Evolutionary conservation across 2,888 invertebrate genomes (phyloP).

Genomic region (Electrophaes corylata): DNA sequence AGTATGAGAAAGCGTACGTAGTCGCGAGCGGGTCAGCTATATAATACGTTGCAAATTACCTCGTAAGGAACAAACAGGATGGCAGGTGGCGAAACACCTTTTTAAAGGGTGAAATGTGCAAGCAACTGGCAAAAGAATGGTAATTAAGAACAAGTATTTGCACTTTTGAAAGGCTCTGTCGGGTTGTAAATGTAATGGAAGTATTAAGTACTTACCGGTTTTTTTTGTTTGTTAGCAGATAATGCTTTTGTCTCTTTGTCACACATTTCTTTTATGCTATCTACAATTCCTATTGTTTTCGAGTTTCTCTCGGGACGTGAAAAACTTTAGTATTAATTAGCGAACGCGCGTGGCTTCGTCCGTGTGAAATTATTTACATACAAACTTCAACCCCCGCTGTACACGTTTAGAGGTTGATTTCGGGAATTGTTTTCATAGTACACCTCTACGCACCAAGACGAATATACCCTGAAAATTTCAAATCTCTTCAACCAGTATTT

Average conservation of each 20-base stretch:
- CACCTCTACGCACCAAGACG: too few species aligned
- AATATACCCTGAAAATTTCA: too few species aligned
- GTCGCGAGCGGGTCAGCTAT: too few species aligned
- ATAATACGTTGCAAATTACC: constrained; percentile 35
- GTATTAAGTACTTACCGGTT: constrained; percentile 12
- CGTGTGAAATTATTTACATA: too few species aligned
- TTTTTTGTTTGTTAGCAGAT: constrained; percentile 5
- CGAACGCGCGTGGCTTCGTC: too few species aligned
- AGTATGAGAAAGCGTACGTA: too few species aligned
- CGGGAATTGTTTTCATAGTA: too few species aligned
- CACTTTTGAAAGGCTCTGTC: constrained; percentile 18
- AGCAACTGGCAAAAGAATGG: constrained; percentile 31
- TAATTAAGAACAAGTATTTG: constrained; percentile 18
- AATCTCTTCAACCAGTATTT: too few species aligned
- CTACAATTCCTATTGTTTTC: neutral
- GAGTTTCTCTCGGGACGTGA: neutral
- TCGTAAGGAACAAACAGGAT: constrained; percentile 47
- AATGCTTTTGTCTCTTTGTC: constrained; percentile 5
- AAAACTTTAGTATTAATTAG: neutral
- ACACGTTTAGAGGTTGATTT: too few species aligned
- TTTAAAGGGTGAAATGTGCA: constrained; percentile 34
- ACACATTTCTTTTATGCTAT: neutral
- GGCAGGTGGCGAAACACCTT: constrained; percentile 55
- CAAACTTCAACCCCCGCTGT: too few species aligned
- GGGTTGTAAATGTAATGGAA: constrained; percentile 6